Percentiles rank a stretch among this genome's conserved stretches.
Evolutionary conservation across 2,113 vertebrate species (phyloP).

Genomic region (Cairina moschata): DNA sequence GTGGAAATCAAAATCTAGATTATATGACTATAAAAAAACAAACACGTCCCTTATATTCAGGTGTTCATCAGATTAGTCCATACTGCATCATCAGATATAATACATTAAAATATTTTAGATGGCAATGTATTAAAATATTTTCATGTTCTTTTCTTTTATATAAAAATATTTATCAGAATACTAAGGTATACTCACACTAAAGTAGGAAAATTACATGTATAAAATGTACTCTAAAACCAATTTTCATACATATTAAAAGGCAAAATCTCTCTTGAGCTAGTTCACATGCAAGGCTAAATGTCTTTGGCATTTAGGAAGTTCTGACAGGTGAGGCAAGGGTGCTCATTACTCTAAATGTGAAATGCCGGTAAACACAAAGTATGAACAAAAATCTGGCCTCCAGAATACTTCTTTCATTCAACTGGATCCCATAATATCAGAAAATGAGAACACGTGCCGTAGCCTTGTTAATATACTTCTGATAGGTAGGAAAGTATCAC

Average conservation of each 20-base stretch:
- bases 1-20: background rate
- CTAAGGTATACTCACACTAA: rapidly evolving
- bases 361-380: background rate
- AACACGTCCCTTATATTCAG: background rate
- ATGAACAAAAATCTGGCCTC: background rate
- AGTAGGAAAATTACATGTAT: background rate
- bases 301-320: background rate
- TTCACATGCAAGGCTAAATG: background rate
- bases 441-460: conserved; percentile 51
- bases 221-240: background rate
- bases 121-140: background rate
- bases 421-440: background rate
- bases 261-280: background rate
- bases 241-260: background rate
- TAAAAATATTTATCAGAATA: background rate
- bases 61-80: background rate
- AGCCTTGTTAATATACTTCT: conserved; percentile 59
- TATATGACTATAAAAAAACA: background rate
- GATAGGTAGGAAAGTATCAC: conserved; percentile 28
- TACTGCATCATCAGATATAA: background rate
- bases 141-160: background rate
- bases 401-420: background rate
- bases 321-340: background rate
- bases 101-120: background rate
- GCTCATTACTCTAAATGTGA: background rate